Evolutionary conservation across 2,113 vertebrate genomes (phyloP), one percentile per base, ranked within the genome.

Genomic region (Xyrauchen texanus): DNA sequence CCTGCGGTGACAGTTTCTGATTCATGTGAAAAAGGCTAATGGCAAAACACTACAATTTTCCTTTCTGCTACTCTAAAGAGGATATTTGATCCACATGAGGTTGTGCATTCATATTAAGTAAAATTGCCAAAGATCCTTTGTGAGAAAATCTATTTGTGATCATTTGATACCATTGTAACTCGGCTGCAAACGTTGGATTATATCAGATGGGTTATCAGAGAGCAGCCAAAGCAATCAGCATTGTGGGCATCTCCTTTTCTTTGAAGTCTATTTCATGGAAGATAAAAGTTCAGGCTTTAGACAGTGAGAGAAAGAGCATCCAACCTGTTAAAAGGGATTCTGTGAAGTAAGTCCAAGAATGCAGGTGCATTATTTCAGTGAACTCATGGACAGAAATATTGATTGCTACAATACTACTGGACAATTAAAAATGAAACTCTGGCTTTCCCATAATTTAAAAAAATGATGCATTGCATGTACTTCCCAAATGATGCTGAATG

Each of bases 301-400:
- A 51, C n/a, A 15, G 46, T 9, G n/a, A 68, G 66, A 51, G 5
- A 68, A 68, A 52, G 47, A 52, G 47, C 53, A 68, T 21, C 47
- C 8, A 58, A 70, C 68, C 68, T 71, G 53, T 15, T 52, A 58
- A 5, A 70, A 9, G 15, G 21, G 42, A 9, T 15, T 55, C 52
- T 70, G 68, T 70, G 52, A 70, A 70, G 51, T 70, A 8, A 21
- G 8, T 51, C 68, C 68, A 70, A 70, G 11, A 42, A 57, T 11
- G 21, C 21, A 34, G 21, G 1, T 55, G 68, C 52, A 15, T 58
- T 58, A 12, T 68, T 12, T 68, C 6, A 52, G 47, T 68, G 21
- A 52, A 15, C 47, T 21, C n/a, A 11, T 47, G 16, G 66, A 68
- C 5, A 16, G 15, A 51, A 52, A 52, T 68, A 68, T 8, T 6